Conservation (phyloP, 2,113 vertebrate species). For the Psittacara wagleri region DNA sequence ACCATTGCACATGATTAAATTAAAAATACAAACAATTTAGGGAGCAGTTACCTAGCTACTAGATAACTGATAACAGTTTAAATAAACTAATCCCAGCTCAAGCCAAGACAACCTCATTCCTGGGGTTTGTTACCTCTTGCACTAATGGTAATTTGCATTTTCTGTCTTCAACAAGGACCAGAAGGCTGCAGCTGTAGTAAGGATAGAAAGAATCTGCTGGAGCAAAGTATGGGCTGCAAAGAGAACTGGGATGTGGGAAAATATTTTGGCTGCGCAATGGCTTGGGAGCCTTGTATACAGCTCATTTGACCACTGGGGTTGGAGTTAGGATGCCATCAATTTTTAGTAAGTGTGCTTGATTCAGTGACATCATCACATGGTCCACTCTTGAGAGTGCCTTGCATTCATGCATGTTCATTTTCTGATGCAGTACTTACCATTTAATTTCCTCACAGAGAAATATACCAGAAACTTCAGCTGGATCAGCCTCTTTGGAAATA, state of each 20-base stretch:
- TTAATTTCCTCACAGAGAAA: background rate
- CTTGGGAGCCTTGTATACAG: background rate
- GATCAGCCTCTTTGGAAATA: background rate
- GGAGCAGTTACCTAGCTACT: background rate
- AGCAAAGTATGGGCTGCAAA: background rate
- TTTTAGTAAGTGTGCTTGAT: background rate
- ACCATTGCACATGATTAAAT: background rate
- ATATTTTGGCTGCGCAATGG: background rate
- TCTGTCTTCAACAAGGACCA: rapidly evolving
- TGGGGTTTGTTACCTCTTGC: background rate
- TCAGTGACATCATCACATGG: rapidly evolving
- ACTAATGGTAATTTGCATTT: background rate
- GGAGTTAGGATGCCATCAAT: background rate
- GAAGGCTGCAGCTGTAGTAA: background rate
- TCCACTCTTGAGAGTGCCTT: background rate
- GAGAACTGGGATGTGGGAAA: background rate
- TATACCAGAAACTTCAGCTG: background rate
- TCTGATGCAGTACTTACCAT: background rate
- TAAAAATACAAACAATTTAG: background rate
- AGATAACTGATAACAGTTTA: background rate
- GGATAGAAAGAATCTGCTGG: background rate
- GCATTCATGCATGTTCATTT: rapidly evolving
- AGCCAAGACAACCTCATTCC: background rate
- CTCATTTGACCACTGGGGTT: background rate
- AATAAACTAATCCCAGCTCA: background rate